Evolutionary conservation across 2,113 vertebrate genomes (phyloP).

Genomic region (Pyrgilauda ruficollis): DNA sequence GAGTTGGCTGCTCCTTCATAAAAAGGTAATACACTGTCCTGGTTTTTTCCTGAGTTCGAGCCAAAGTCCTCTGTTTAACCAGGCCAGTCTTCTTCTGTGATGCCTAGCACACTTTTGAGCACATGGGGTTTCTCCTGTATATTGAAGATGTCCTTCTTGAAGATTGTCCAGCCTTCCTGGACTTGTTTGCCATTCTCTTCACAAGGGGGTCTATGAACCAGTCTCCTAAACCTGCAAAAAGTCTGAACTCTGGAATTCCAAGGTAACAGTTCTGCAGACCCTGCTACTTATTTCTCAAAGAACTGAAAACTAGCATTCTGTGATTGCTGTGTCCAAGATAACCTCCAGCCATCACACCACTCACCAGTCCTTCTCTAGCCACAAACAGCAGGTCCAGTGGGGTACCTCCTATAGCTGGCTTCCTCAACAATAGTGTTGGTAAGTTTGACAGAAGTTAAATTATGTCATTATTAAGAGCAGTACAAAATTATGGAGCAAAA

Average conservation of each 20-base stretch:
- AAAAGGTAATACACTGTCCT: background rate
- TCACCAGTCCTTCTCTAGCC: background rate
- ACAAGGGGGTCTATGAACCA: background rate
- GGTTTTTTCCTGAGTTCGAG: rapidly evolving
- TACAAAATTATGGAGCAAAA: background rate
- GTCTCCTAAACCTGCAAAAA: background rate
- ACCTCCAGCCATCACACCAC: background rate
- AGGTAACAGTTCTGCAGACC: background rate
- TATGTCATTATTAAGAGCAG: background rate
- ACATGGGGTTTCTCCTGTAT: background rate
- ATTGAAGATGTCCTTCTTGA: background rate
- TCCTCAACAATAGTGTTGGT: background rate
- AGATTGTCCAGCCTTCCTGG: background rate
- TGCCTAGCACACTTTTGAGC: background rate
- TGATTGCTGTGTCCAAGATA: background rate
- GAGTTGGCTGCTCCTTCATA: background rate
- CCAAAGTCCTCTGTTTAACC: background rate
- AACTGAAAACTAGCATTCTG: background rate
- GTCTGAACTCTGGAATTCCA: background rate
- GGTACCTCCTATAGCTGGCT: background rate
- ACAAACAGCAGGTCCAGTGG: background rate
- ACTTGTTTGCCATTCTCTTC: background rate
- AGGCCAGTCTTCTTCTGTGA: background rate
- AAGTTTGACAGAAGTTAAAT: background rate
- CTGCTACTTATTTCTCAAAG: background rate